Conservation (phyloP, 2,888 invertebrate species). For the Sphecodes monilicornis region DNA sequence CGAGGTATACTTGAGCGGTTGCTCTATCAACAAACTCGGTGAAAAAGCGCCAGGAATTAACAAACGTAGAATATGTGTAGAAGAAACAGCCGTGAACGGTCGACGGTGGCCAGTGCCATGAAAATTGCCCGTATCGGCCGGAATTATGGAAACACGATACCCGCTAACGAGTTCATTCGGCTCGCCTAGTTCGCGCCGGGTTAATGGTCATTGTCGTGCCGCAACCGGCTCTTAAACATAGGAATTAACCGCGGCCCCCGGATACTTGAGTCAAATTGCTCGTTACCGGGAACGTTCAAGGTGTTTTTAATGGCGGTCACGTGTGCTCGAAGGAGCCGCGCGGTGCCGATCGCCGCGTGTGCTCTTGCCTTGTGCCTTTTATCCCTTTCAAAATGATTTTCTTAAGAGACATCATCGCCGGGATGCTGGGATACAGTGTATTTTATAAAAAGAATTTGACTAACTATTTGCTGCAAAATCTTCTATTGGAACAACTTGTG, state of each 20-base stretch:
- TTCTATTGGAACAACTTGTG: too few relatives aligned
- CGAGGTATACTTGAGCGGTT: too few relatives aligned
- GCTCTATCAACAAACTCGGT: too few relatives aligned
- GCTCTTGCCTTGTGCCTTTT: background rate
- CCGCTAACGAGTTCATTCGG: constrained; percentile 21
- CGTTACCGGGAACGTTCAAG: background rate
- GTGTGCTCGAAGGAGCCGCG: background rate
- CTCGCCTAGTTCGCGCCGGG: constrained; percentile 17
- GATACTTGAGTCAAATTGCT: constrained; percentile 21
- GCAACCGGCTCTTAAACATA: constrained; percentile 12
- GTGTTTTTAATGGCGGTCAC: constrained; percentile 12
- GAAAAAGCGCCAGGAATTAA: background rate
- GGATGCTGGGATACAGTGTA: background rate
- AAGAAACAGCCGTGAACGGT: constrained; percentile 1
- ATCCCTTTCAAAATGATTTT: background rate
- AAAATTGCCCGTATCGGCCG: constrained; percentile 9
- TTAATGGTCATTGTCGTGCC: constrained; percentile 17
- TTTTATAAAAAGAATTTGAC: background rate
- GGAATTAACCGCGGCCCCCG: constrained; percentile 12
- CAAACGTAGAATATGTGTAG: background rate
- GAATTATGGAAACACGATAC: constrained; percentile 15
- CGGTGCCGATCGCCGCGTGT: background rate
- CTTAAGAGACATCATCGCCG: background rate
- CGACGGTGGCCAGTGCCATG: background rate
- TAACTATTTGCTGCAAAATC: too few relatives aligned